phyloP scores from a whole-genome alignment of 1,140 invertebrate genomes.

The Zaprionus capensis region DNA sequence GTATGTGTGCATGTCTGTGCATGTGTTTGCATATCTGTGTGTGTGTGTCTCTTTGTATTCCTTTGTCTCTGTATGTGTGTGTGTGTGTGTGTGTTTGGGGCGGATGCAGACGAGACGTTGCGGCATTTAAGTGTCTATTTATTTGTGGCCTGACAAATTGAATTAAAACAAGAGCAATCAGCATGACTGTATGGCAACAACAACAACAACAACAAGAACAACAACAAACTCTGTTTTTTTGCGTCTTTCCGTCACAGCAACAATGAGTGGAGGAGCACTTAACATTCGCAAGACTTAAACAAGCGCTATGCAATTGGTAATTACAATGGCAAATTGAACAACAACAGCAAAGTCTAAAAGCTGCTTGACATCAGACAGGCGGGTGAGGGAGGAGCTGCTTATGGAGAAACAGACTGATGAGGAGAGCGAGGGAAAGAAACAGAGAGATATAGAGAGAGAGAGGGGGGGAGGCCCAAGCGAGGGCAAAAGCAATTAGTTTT shows the following conservation, averaged over 20 bases:
- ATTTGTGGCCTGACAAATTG: conserved; percentile 71
- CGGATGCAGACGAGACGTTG: conserved; percentile 53
- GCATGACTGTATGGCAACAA: conserved; percentile 4
- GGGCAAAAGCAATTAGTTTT: conserved; percentile 75
- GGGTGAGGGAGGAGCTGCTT: neutral
- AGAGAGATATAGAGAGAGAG: neutral
- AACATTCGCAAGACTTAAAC: conserved; percentile 39
- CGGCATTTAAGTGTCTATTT: conserved; percentile 57
- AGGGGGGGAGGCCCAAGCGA: neutral
- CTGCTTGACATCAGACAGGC: conserved; percentile 21
- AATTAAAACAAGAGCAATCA: conserved; percentile 65
- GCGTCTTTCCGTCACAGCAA: neutral
- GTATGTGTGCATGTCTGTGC: neutral
- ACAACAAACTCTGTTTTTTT: neutral
- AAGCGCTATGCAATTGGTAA: conserved; percentile 38
- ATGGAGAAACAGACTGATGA: too few relatives aligned
- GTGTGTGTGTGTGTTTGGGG: neutral
- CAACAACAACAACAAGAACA: conserved; percentile 13
- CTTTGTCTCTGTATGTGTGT: neutral
- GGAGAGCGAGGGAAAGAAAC: neutral
- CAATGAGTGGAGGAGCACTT: conserved; percentile 9
- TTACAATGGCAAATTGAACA: conserved; percentile 43
- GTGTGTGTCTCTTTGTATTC: neutral
- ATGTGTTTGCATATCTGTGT: neutral
- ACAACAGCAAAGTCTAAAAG: conserved; percentile 18